A percentile compares a stretch with the other conserved stretches of the same genome.
Conservation (phyloP, 1,140 invertebrate genomes). For the Cotesia typhae region DNA sequence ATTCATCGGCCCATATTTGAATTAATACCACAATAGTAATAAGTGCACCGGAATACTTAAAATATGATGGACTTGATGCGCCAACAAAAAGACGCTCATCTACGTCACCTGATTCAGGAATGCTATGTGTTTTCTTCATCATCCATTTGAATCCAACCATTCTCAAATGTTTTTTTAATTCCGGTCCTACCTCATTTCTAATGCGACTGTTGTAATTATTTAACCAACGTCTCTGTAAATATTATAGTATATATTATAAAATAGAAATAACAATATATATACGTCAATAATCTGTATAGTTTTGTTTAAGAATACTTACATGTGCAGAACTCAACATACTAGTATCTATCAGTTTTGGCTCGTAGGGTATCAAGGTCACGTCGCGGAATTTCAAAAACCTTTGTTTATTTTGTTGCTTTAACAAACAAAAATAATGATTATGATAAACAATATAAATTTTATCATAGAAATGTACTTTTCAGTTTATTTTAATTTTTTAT, state of each 20-base stretch:
- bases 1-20: conserved; percentile 36
- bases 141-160: conserved; percentile 82
- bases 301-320: conserved; percentile 63
- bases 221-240: conserved; percentile 74
- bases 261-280: conserved; percentile 16
- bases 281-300: neutral
- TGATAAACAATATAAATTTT: conserved; percentile 5
- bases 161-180: conserved; percentile 73
- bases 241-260: conserved; percentile 7
- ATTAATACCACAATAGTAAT: conserved; percentile 36
- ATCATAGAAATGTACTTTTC: conserved; percentile 16
- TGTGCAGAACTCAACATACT: conserved; percentile 79
- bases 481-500: too few relatives aligned
- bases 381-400: conserved; percentile 79
- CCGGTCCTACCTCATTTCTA: conserved; percentile 73
- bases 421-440: conserved; percentile 41
- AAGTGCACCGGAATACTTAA: conserved; percentile 28
- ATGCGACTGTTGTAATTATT: conserved; percentile 82
- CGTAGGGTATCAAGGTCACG: conserved; percentile 91
- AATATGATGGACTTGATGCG: conserved; percentile 35
- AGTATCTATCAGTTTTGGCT: conserved; percentile 87
- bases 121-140: conserved; percentile 77
- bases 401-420: conserved; percentile 61
- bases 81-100: conserved; percentile 45
- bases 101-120: conserved; percentile 65